phyloP scores from a whole-genome alignment of 35 echinoderm and acorn worm species.

The Amphiura filiformis region DNA sequence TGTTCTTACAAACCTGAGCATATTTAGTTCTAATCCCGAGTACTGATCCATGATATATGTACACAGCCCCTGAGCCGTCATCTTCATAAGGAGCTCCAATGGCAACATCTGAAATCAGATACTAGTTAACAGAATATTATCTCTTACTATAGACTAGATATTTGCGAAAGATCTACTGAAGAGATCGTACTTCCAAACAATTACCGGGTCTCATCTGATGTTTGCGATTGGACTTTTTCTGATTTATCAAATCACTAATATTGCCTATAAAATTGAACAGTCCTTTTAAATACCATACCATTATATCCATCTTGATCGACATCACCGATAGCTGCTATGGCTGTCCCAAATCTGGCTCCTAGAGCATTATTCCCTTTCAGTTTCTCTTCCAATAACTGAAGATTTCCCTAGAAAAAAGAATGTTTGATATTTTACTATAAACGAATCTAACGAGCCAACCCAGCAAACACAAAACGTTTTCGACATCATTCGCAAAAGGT shows the following conservation, averaged over 20 bases:
- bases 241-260: too few species aligned
- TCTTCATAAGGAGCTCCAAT: conserved; percentile 75
- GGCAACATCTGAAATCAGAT: conserved; percentile 59
- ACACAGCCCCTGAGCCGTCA: conserved; percentile 61
- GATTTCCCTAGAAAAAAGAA: conserved; percentile 56
- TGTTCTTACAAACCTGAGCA: conserved; percentile 37
- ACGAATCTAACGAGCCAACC: too few species aligned
- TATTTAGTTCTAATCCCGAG: conserved; percentile 48
- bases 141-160: too few species aligned
- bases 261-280: too few species aligned
- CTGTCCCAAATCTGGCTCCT: conserved; percentile 52
- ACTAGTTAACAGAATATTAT: background rate
- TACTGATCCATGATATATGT: conserved; percentile 62
- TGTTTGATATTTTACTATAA: too few species aligned
- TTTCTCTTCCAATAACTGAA: conserved; percentile 38
- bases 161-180: too few species aligned
- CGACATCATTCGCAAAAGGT: too few species aligned
- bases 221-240: background rate
- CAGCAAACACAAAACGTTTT: too few species aligned
- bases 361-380: conserved; percentile 46
- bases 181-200: too few species aligned
- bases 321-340: conserved; percentile 33
- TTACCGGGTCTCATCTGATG: background rate
- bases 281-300: too few species aligned
- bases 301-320: conserved; percentile 47